Conservation (phyloP, 2,888 invertebrate genomes). For the Lymantria monacha region DNA sequence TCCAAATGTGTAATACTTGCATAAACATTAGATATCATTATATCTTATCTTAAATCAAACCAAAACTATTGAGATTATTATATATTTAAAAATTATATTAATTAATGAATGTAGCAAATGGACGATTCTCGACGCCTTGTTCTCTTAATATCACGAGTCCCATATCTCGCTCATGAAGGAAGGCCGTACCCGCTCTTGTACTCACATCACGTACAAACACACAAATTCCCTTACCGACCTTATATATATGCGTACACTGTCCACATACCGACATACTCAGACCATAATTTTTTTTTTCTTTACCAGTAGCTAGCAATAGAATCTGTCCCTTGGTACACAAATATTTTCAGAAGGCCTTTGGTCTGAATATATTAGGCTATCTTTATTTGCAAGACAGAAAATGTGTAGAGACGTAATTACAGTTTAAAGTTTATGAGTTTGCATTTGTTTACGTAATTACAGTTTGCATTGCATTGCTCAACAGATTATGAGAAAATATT, state of each 20-base stretch:
- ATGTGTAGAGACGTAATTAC: constrained; percentile 9
- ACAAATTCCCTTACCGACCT: constrained; percentile 35
- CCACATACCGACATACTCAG: constrained; percentile 28
- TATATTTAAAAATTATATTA: too few species aligned
- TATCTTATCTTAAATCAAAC: too few species aligned
- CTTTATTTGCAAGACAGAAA: background rate
- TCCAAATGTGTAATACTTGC: too few species aligned
- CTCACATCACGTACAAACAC: constrained; percentile 28
- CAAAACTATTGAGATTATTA: too few species aligned
- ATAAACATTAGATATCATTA: too few species aligned
- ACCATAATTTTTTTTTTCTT: constrained; percentile 16
- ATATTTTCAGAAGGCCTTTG: background rate
- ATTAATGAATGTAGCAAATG: too few species aligned
- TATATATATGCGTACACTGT: constrained; percentile 31
- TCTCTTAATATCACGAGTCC: background rate
- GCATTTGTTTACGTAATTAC: too few species aligned
- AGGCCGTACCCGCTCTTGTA: constrained; percentile 4
- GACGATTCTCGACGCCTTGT: too few species aligned
- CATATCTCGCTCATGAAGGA: constrained; percentile 2
- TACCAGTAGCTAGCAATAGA: constrained; percentile 11
- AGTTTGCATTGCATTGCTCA: background rate
- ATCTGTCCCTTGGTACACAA: constrained; percentile 8
- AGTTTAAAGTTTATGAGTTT: background rate
- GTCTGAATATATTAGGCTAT: constrained; percentile 11
- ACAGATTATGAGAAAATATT: background rate